Evolutionary conservation across 2,888 invertebrate genomes (phyloP).

Genomic region (Malachius bipustulatus): DNA sequence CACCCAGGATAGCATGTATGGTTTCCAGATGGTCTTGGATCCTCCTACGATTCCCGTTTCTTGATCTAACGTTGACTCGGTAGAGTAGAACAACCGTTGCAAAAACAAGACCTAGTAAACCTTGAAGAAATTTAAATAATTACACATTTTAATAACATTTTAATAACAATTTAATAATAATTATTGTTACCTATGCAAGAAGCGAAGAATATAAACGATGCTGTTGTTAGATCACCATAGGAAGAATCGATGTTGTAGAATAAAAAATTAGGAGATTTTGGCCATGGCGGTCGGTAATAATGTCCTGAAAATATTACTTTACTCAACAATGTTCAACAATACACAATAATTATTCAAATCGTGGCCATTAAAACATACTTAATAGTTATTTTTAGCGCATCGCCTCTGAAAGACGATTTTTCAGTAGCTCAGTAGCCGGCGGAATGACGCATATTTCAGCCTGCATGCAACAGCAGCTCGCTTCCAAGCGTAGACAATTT

Average conservation of each 20-base stretch:
- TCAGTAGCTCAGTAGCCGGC: no score
- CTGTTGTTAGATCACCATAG: conserved; percentile 49
- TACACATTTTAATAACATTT: no score
- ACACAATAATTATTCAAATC: no score
- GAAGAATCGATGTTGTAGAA: conserved; percentile 57
- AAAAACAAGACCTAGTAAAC: conserved; percentile 48
- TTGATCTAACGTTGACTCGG: conserved; percentile 47
- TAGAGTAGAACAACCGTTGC: conserved; percentile 51
- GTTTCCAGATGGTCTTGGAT: conserved; percentile 55
- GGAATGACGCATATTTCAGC: no score
- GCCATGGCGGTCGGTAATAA: conserved; percentile 36
- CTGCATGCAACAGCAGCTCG: no score
- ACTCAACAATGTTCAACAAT: no score
- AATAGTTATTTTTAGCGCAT: no score
- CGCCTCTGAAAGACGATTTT: no score
- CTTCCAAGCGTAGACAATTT: no score
- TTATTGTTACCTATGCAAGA: conserved; percentile 49
- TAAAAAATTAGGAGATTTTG: conserved; percentile 57
- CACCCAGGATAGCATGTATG: conserved; percentile 55
- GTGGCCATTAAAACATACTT: no score
- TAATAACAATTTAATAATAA: no score
- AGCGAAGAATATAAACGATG: conserved; percentile 50
- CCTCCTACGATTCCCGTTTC: conserved; percentile 50
- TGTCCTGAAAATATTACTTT: not conserved
- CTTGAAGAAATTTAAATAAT: conserved; percentile 22